Base-by-base conservation (phyloP, 37 sponge, comb jelly and placozoan genomes). In the Haliclona indistincta region DNA sequence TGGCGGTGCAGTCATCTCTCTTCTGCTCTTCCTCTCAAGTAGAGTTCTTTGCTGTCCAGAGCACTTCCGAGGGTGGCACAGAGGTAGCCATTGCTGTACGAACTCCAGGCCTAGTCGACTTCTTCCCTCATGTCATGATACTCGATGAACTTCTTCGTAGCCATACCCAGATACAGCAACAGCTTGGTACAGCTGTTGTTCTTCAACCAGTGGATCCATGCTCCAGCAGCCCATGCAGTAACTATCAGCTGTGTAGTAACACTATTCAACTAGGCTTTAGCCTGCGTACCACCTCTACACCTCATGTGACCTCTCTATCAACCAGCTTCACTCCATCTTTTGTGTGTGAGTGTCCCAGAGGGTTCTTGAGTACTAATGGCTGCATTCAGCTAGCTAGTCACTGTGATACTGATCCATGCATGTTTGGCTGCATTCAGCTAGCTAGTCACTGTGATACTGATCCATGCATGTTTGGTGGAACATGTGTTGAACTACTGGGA, bases 311-410 rank as follows among this genome's bases (percentile, higher is more conserved):
- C 11, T 81, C 75, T 41, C 62, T 44, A 1, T 76, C 78, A 52
- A 70, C 68, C 37, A 55, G 64, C 39, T 76, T 68, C 38, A n/a
- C 37, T 35, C 58, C 40, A 15, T 6, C 74, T 15, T 43, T 42
- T 63, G 43, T 17, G 35, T 88, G 88, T 63, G 15, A 17, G 36
- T 88, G 88, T 44, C 88, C 88, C 0, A 33, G 32, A 0, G 88
- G 88, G 1, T 81, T 63, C 62, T 26, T 38, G 42, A 33, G 42
- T 29, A 2, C 81, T 17, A 68, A 80, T 45, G 54, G 71, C 35
- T 88, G 88, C 54, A 43, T n/a, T 28, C 0, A 38, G 15, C 62
- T 71, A 54, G 28, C 75, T 3, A 54, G 81, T 41, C 66, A 71
- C 28, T 88, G 88, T 71, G 56, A 28, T 2, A 60, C 66, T 0